A percentile compares a stretch with the other conserved stretches of the same genome.
Conservation (phyloP, 2,113 vertebrate species). For the Herpailurus yagouaroundi region DNA sequence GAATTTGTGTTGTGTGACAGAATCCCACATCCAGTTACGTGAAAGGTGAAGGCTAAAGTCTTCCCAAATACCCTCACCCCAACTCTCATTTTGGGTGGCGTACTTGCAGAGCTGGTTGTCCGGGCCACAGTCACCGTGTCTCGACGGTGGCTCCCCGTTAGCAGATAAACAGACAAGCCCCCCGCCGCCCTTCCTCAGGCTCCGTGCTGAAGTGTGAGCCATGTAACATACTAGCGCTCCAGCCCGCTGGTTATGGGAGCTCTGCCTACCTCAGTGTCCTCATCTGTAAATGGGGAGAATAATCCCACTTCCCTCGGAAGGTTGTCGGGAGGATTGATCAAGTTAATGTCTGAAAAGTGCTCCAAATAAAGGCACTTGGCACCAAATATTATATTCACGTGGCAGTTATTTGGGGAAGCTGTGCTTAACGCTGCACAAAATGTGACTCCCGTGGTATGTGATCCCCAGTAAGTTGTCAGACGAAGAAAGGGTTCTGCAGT, state of each 20-base stretch:
- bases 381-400: fast-evolving
- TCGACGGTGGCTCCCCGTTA: neutral
- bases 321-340: fast-evolving
- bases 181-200: neutral
- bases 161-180: neutral
- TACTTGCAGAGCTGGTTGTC: neutral
- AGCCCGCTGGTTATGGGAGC: neutral
- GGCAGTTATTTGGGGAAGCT: neutral
- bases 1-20: neutral
- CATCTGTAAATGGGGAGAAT: neutral
- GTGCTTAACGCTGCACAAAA: neutral
- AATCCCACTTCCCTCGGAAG: neutral
- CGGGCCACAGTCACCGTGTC: neutral
- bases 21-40: neutral
- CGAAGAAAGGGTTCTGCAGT: neutral
- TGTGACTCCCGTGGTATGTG: neutral
- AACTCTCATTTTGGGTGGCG: no score
- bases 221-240: no score
- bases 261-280: neutral
- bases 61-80: neutral
- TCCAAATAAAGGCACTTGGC: neutral
- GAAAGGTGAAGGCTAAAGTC: neutral
- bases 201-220: neutral
- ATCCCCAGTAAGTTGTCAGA: neutral
- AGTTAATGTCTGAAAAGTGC: neutral